A percentile compares a stretch with the other conserved stretches of the same genome.
Conservation (phyloP, 2,797 vertebrate genomes). For the Rhincodon typus region DNA sequence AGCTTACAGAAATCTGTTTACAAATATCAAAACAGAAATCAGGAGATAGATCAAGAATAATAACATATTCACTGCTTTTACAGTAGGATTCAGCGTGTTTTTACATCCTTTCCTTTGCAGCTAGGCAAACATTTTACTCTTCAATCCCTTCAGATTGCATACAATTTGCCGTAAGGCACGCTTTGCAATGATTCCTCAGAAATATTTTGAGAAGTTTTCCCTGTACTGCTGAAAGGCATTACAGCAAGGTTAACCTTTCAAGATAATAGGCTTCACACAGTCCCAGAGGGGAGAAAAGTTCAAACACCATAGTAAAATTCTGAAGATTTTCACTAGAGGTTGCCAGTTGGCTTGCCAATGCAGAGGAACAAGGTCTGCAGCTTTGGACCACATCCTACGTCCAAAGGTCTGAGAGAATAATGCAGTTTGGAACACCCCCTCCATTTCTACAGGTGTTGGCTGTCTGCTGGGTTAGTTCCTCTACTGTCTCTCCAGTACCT, state of each 20-base stretch:
- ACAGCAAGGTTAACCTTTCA: neutral
- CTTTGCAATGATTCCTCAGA: neutral
- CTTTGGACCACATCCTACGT: neutral
- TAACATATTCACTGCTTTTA: neutral
- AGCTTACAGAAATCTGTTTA: neutral
- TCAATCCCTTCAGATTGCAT: neutral
- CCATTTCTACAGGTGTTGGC: no score
- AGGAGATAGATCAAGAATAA: neutral
- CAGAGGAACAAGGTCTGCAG: neutral
- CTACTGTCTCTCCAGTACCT: neutral
- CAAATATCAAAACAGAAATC: neutral
- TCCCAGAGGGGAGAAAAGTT: neutral
- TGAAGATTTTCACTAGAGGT: neutral
- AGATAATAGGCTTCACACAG: neutral
- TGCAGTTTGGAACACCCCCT: neutral
- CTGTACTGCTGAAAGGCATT: neutral
- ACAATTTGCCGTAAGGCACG: neutral
- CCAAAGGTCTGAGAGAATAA: neutral
- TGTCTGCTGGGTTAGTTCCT: neutral
- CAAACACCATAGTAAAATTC: neutral
- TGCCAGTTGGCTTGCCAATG: neutral
- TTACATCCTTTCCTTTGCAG: neutral
- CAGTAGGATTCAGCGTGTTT: neutral
- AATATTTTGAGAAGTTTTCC: neutral
- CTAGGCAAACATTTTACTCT: neutral